Percentiles rank a stretch among this genome's conserved stretches.
Evolutionary conservation across 2,888 invertebrate genomes (phyloP).

Genomic region (Pristionchus fissidentatus): DNA sequence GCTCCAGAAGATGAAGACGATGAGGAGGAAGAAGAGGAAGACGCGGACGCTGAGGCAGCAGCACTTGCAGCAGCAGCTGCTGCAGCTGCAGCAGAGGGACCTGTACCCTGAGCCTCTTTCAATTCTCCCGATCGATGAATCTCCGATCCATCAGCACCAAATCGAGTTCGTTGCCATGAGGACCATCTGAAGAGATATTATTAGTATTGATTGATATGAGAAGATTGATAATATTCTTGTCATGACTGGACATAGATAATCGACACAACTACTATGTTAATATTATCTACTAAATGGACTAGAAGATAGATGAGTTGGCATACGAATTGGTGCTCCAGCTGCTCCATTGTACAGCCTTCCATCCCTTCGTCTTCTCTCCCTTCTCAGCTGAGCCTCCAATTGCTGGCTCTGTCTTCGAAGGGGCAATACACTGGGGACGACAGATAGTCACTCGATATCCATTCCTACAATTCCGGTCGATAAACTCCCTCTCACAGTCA

Average conservation of each 20-base stretch:
- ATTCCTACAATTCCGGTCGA: constrained; percentile 61
- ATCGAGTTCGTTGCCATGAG: constrained; percentile 3
- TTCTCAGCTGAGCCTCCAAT: constrained; percentile 53
- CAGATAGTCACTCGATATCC: constrained; percentile 75
- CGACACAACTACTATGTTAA: not conserved
- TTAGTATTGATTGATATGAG: too few species aligned
- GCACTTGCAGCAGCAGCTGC: constrained; percentile 8
- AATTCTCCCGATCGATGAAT: not conserved
- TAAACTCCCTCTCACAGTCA: not conserved
- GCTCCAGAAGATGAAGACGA: not conserved
- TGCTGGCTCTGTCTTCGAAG: constrained; percentile 48
- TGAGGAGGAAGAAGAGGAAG: not conserved
- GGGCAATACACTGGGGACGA: constrained; percentile 70
- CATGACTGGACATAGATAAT: not conserved
- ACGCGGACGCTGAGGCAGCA: not conserved
- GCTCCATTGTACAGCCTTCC: constrained; percentile 64
- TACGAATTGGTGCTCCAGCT: constrained; percentile 55
- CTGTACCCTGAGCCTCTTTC: not conserved
- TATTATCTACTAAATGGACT: not conserved
- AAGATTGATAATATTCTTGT: not conserved
- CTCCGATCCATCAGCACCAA: constrained; percentile 32
- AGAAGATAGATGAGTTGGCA: not conserved
- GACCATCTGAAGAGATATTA: constrained; percentile 30
- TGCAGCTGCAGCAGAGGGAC: constrained; percentile 42
- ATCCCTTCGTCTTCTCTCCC: constrained; percentile 49